These are phyloP conservation scores for Heliconius ismenius DNA, from an alignment of 2,888 invertebrate genomes.

Conservation along the genomic window DNA sequence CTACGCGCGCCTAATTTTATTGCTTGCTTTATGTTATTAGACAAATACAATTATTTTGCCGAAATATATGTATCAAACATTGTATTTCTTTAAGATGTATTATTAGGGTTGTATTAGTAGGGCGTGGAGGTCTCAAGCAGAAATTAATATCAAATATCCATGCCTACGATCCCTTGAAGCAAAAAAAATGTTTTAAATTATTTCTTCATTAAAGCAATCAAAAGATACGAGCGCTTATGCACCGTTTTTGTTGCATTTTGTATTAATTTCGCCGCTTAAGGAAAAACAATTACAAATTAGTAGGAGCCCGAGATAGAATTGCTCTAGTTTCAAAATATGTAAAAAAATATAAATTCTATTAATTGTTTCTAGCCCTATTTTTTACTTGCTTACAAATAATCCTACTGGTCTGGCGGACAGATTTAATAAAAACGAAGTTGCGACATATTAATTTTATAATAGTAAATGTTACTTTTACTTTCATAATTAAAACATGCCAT, in stretches of 20 bases:
- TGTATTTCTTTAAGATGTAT: background rate
- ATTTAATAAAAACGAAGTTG: background rate
- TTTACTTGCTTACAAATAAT: background rate
- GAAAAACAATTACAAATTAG: too few relatives aligned
- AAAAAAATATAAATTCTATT: background rate
- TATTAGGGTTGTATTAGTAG: background rate
- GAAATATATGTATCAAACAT: background rate
- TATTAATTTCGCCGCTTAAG: background rate
- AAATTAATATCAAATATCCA: background rate
- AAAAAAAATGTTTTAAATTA: background rate
- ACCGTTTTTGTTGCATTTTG: background rate
- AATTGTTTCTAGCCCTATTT: background rate
- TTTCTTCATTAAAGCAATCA: background rate
- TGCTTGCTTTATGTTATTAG: background rate
- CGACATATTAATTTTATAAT: background rate
- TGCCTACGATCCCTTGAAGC: background rate
- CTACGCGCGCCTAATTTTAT: too few relatives aligned
- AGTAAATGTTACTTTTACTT: background rate
- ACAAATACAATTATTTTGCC: background rate
- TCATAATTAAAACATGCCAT: background rate
- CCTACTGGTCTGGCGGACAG: background rate
- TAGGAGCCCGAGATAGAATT: background rate
- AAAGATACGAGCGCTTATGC: background rate
- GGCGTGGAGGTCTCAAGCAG: background rate
- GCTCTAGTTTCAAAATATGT: background rate